These are phyloP conservation scores for Panagrolaimus sp. DNA, from an alignment of 1,140 invertebrate genomes.

Conservation along the genomic window DNA sequence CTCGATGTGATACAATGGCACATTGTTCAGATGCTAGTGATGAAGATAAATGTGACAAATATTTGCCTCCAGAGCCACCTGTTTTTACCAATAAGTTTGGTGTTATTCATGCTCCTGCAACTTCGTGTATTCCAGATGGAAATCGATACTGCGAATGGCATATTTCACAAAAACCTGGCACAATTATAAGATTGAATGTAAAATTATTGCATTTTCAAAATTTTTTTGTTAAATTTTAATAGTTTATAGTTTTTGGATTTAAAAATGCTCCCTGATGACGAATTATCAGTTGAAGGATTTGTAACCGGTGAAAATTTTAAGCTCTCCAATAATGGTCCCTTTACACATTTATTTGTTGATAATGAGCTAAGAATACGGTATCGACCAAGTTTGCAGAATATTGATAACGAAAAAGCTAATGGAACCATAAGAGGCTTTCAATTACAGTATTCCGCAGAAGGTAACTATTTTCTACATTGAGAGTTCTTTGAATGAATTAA, in stretches of 20 bases:
- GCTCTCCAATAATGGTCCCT: constrained; percentile 9
- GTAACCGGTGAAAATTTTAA: constrained; percentile 20
- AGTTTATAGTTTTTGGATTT: background rate
- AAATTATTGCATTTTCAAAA: constrained; percentile 11
- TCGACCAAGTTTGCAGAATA: constrained; percentile 16
- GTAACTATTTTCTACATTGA: background rate
- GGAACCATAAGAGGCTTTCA: constrained; percentile 25
- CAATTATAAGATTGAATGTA: constrained; percentile 28
- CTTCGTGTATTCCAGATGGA: background rate
- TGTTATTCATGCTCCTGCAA: background rate
- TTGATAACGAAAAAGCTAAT: background rate
- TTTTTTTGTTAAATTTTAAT: constrained; percentile 24
- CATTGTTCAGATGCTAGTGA: constrained; percentile 25
- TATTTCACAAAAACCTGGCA: constrained; percentile 21
- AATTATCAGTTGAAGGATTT: constrained; percentile 14
- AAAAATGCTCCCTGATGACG: constrained; percentile 9
- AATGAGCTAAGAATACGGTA: constrained; percentile 24
- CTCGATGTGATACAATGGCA: constrained; percentile 22
- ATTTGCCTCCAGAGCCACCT: background rate
- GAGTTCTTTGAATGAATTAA: no score
- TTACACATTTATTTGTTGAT: constrained; percentile 16
- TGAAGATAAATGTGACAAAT: no score
- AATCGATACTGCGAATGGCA: constrained; percentile 20
- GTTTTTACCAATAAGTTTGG: constrained; percentile 14
- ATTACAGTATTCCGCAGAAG: constrained; percentile 25